Base-by-base conservation (phyloP, 1,140 invertebrate genomes). In the Sinonovacula constricta region DNA sequence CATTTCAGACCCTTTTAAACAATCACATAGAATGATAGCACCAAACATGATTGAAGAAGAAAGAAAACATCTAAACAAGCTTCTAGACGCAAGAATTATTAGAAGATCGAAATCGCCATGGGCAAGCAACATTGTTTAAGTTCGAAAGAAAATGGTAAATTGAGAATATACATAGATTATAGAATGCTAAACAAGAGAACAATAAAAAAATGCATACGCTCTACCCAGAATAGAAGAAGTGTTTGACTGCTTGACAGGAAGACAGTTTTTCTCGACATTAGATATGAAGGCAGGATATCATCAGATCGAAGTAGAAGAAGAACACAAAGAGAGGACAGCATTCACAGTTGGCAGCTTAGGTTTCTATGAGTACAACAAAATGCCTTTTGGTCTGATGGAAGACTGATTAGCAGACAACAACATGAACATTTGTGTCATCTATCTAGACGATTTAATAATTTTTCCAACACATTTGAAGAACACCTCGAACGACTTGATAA, bases 221-320 rank as follows among this genome's bases (percentile, higher is more conserved):
- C 53, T 74, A 33, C 70, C 70, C 30, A 15, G 70, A 0, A 74
- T 75, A 12, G 71, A 75, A 65, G 71, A 75, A 54, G 62, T 75
- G 1, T 65, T 65, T 54, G 62, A 75, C 24, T 60, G 57, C 22
- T 34, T 75, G 18, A 1, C 15, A 33, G 33, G 39, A 24, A 24
- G 24, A 12, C 49, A 53, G n/a, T 63, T 33, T 15, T 75, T 75
- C 24, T 33, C 34, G 7, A 85, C 81, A 10, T 57, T 92, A 14
- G 90, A 91, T 72, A 57, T 91, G 53, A 85, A 79, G 63, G 81
- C 84, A 49, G 90, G 89, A 7, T 92, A 87, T 80, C 88, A 86
- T 69, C 89, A 92, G 62, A 82, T 91, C 0, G 22, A 56, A 12
- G 69, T 91, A 0, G 51, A n/a, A n/a, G n/a, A n/a, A n/a, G n/a